These are phyloP conservation scores for Prochilodus magdalenae DNA, from an alignment of 2,113 vertebrate genomes.

Conservation along the genomic window DNA sequence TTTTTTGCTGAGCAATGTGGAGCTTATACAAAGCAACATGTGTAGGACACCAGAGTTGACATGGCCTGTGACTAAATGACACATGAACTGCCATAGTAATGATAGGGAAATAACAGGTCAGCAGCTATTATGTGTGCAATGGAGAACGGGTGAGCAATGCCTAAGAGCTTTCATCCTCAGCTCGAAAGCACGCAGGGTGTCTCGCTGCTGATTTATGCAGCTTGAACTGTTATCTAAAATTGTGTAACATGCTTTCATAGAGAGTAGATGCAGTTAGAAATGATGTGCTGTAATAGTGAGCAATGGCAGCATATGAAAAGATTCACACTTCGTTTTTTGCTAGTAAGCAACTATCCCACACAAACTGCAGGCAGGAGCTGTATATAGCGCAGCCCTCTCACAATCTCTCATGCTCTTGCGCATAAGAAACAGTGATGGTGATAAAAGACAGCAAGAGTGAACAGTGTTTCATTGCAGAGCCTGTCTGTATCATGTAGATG, in stretches of 20 bases:
- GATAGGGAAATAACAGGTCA: background rate
- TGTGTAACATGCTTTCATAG: background rate
- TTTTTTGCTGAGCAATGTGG: background rate
- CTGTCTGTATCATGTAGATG: background rate
- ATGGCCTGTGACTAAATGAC: background rate
- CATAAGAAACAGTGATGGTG: background rate
- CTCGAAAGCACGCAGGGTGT: background rate
- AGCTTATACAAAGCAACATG: background rate
- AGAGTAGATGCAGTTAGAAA: background rate
- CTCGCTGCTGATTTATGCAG: background rate
- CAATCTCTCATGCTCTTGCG: conserved; percentile 9
- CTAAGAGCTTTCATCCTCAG: too few relatives aligned
- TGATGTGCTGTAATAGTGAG: conserved; percentile 4
- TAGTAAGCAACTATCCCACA: conserved; percentile 31
- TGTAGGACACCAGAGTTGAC: background rate
- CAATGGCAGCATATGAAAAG: conserved; percentile 16
- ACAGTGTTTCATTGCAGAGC: background rate
- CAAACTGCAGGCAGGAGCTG: conserved; percentile 39
- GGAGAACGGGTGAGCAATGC: conserved; percentile 11
- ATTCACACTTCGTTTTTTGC: conserved; percentile 33
- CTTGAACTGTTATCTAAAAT: background rate
- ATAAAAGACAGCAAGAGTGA: background rate
- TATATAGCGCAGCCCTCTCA: conserved; percentile 20
- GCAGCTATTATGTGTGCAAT: background rate
- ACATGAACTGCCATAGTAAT: background rate